These are phyloP conservation scores for Scomber colias DNA, from an alignment of 2,113 vertebrate species.

Conservation along the genomic window DNA sequence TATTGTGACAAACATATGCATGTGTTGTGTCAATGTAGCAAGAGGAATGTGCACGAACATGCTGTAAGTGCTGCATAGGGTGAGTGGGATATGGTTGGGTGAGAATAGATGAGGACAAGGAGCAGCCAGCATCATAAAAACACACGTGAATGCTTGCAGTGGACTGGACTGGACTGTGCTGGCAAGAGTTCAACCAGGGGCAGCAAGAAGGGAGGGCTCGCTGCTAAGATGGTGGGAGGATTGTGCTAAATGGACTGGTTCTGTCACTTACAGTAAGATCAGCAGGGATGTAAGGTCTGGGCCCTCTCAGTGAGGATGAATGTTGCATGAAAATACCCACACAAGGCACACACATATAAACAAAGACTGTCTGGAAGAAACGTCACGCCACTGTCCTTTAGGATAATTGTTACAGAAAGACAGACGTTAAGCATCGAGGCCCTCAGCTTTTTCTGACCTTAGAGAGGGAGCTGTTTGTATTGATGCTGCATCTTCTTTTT, in stretches of 20 bases:
- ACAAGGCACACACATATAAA: background rate
- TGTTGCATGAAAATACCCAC: slow-evolving; percentile 46
- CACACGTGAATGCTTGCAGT: background rate
- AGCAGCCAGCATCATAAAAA: background rate
- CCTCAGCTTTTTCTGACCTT: slow-evolving; percentile 44
- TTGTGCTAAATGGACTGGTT: slow-evolving; percentile 49
- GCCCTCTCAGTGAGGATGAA: slow-evolving; percentile 38
- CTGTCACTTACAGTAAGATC: slow-evolving; percentile 67
- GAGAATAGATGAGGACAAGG: background rate
- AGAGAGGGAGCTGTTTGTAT: slow-evolving; percentile 19
- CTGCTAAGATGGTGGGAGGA: slow-evolving; percentile 26
- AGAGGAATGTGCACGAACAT: background rate
- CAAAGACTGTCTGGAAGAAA: slow-evolving; percentile 1
- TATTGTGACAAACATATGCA: background rate
- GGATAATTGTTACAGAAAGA: slow-evolving; percentile 24
- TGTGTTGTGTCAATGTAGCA: background rate
- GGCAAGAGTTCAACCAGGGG: slow-evolving; percentile 32
- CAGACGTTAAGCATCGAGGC: slow-evolving; percentile 18
- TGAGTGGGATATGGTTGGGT: background rate
- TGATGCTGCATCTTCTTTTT: slow-evolving; percentile 8
- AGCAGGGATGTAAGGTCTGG: slow-evolving; percentile 43
- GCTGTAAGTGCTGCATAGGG: background rate
- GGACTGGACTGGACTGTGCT: background rate
- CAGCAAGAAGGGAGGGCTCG: background rate
- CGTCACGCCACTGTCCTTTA: background rate